A percentile compares a stretch with the other conserved stretches of the same genome.
phyloP scores from a whole-genome alignment of 2,888 invertebrate species.

The Drosophila picticornis region DNA sequence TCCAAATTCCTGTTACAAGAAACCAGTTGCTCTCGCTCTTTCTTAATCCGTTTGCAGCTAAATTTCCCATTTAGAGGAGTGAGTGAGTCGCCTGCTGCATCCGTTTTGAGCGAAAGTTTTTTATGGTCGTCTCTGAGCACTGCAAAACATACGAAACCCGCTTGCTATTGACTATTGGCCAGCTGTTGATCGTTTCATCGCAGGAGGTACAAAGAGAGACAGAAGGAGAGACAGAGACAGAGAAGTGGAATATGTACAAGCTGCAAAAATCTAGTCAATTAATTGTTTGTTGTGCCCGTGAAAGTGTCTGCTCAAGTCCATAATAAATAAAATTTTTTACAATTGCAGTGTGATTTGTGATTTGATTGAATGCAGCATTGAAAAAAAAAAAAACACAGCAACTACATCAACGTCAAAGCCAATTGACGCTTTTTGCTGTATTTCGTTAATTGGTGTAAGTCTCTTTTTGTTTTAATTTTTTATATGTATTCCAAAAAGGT shows the following conservation, averaged over 20 bases:
- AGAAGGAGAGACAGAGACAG: constrained; percentile 20
- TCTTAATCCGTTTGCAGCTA: not conserved
- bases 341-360: constrained; percentile 61
- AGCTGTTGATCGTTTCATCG: constrained; percentile 63
- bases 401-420: constrained; percentile 27
- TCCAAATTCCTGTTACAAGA: constrained; percentile 70
- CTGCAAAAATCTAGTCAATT: constrained; percentile 71
- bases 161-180: constrained; percentile 52
- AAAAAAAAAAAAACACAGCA: constrained; percentile 21
- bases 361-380: constrained; percentile 69
- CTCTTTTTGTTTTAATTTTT: constrained; percentile 14
- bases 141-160: constrained; percentile 57
- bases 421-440: constrained; percentile 35
- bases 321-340: constrained; percentile 71
- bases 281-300: constrained; percentile 59
- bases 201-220: constrained; percentile 18
- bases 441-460: constrained; percentile 51
- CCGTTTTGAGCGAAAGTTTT: constrained; percentile 79
- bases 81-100: constrained; percentile 58
- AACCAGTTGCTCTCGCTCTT: constrained; percentile 59
- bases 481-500: constrained; percentile 11
- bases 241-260: constrained; percentile 6
- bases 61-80: constrained; percentile 34
- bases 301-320: constrained; percentile 53
- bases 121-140: constrained; percentile 46